A percentile compares a stretch with the other conserved stretches of the same genome.
Conservation (phyloP, 2,888 invertebrate genomes). For the Diarsia mendica region DNA sequence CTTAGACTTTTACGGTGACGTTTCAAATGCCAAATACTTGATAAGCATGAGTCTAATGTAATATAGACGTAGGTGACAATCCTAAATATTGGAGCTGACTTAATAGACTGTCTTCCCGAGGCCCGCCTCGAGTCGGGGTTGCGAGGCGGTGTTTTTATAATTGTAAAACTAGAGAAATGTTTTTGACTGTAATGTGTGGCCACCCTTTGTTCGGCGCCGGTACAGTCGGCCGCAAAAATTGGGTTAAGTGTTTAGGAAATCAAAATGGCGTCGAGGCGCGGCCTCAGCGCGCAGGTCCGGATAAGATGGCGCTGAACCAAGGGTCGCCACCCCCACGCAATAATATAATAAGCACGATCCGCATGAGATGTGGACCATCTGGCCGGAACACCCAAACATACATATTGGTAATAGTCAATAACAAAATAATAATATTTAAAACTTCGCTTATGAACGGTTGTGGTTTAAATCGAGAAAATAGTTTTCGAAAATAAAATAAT, state of each 20-base stretch:
- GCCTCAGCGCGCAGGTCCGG: constrained; percentile 81
- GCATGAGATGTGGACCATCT: constrained; percentile 82
- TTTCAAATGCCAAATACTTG: constrained; percentile 66
- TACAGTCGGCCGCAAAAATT: constrained; percentile 73
- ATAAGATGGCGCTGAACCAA: constrained; percentile 78
- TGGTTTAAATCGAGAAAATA: constrained; percentile 88
- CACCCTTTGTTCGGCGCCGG: constrained; percentile 82
- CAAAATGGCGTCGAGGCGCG: constrained; percentile 83
- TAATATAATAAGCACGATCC: constrained; percentile 79
- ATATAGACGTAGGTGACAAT: constrained; percentile 55
- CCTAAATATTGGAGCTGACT: constrained; percentile 65
- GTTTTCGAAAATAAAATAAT: constrained; percentile 88
- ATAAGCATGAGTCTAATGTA: constrained; percentile 64
- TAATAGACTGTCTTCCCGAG: constrained; percentile 75
- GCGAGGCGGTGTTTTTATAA: constrained; percentile 79
- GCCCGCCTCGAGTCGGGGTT: constrained; percentile 62
- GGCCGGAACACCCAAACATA: constrained; percentile 78
- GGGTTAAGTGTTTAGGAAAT: constrained; percentile 87
- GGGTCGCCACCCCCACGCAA: constrained; percentile 77
- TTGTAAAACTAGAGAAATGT: constrained; percentile 76
- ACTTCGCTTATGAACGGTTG: constrained; percentile 91
- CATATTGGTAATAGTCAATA: constrained; percentile 89
- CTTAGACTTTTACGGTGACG: constrained; percentile 64
- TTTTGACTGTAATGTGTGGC: constrained; percentile 80
- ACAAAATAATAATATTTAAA: constrained; percentile 87